phyloP scores from a whole-genome alignment of 2,113 vertebrate genomes.

The Noctilio leporinus region DNA sequence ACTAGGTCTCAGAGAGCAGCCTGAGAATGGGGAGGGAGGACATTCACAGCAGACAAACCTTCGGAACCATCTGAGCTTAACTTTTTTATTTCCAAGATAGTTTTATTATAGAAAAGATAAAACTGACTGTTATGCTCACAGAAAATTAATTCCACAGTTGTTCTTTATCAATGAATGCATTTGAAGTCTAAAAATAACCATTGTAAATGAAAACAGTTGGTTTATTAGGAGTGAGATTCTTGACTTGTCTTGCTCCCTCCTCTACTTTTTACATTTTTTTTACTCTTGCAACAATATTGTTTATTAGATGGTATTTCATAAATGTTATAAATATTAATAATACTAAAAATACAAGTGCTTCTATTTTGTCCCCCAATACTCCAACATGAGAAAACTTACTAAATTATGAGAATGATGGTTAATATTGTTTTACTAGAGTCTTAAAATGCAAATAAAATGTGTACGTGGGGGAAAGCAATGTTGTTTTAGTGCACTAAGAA shows the following conservation, averaged over 20 bases:
- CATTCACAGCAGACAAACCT: neutral
- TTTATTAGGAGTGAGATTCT: slow-evolving; percentile 34
- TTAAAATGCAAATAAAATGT: slow-evolving; percentile 77
- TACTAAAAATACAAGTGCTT: slow-evolving; percentile 16
- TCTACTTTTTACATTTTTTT: neutral
- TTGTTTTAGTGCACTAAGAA: slow-evolving; percentile 44
- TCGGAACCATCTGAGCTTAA: neutral
- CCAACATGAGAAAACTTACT: slow-evolving; percentile 43
- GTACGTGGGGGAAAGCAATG: slow-evolving; percentile 63
- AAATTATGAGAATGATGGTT: slow-evolving; percentile 55
- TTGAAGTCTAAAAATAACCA: slow-evolving; percentile 46
- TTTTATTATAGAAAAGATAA: slow-evolving; percentile 48
- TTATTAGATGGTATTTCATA: neutral
- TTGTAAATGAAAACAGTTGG: slow-evolving; percentile 46
- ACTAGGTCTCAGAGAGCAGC: neutral
- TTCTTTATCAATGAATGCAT: slow-evolving; percentile 26
- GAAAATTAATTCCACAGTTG: slow-evolving; percentile 47
- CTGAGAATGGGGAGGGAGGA: neutral
- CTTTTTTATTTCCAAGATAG: neutral
- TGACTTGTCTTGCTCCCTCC: neutral
- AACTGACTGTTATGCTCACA: neutral
- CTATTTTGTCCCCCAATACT: neutral
- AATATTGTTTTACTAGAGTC: slow-evolving; percentile 68
- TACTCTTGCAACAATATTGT: neutral
- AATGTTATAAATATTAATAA: slow-evolving; percentile 39